A percentile compares a stretch with the other conserved stretches of the same genome.
These are phyloP conservation scores for Himalopsyche phryganea DNA, from an alignment of 1,140 invertebrate species.

Conservation along the genomic window DNA sequence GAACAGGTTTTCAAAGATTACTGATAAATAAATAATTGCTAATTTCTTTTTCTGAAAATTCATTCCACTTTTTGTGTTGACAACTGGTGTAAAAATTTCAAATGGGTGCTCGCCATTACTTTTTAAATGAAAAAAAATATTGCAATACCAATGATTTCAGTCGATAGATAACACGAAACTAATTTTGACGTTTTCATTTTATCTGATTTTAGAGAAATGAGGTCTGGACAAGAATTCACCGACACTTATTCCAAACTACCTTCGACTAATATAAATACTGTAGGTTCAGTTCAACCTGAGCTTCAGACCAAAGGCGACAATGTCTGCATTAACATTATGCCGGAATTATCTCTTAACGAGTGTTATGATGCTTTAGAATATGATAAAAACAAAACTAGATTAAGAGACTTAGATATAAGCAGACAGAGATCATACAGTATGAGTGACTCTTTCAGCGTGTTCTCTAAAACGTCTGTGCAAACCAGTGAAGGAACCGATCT, in stretches of 20 bases:
- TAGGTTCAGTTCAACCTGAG: background rate
- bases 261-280: background rate
- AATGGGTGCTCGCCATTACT: too few species aligned
- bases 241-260: constrained; percentile 26
- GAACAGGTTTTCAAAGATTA: too few species aligned
- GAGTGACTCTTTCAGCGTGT: constrained; percentile 48
- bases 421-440: constrained; percentile 48
- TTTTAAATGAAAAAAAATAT: too few species aligned
- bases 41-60: too few species aligned
- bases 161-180: too few species aligned
- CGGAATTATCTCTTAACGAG: constrained; percentile 34
- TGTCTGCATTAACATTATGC: constrained; percentile 13
- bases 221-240: constrained; percentile 18
- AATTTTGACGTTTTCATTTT: too few species aligned
- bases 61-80: too few species aligned
- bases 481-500: constrained; percentile 29
- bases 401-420: constrained; percentile 34
- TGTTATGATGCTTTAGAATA: constrained; percentile 39
- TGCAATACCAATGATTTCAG: too few species aligned
- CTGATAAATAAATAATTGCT: background rate
- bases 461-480: constrained; percentile 38
- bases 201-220: constrained; percentile 27
- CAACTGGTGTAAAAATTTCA: too few species aligned
- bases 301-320: constrained; percentile 9
- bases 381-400: constrained; percentile 35